phyloP scores from a whole-genome alignment of 1,140 invertebrate species.

The Procambarus clarkii region DNA sequence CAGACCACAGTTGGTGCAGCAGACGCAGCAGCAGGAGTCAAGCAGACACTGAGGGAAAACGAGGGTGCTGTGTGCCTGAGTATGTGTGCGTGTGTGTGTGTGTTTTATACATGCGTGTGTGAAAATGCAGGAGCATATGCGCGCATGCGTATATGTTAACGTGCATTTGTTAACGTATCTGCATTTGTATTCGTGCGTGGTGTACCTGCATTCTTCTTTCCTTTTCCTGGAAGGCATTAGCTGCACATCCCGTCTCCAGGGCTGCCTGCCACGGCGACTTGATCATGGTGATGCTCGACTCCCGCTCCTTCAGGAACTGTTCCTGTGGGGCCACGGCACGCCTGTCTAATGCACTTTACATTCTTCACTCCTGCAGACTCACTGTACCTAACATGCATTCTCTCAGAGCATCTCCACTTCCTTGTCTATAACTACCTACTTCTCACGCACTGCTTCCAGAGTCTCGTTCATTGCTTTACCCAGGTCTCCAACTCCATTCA shows the following conservation, averaged over 20 bases:
- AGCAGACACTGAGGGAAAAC: background rate
- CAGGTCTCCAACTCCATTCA: no score
- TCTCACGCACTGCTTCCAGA: no score
- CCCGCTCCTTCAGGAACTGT: conserved; percentile 72
- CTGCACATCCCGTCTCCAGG: conserved; percentile 83
- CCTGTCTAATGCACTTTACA: background rate
- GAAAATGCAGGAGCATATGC: background rate
- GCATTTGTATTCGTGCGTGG: conserved; percentile 1
- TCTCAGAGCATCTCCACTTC: no score
- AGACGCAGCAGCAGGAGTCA: background rate
- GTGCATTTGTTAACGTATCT: background rate
- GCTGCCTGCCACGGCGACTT: conserved; percentile 86
- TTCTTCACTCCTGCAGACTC: background rate
- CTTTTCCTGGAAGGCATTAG: conserved; percentile 81
- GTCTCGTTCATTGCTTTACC: no score
- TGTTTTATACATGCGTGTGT: conserved; percentile 7
- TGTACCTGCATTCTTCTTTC: conserved; percentile 53
- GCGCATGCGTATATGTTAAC: background rate
- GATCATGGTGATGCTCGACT: conserved; percentile 80
- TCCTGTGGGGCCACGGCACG: conserved; percentile 39
- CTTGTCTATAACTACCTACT: no score
- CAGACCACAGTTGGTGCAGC: background rate
- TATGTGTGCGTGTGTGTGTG: conserved; percentile 25
- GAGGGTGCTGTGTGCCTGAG: background rate
- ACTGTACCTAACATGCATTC: no score